phyloP scores from a whole-genome alignment of 2,113 vertebrate genomes.

The Ophthalmolycus amberensis region DNA sequence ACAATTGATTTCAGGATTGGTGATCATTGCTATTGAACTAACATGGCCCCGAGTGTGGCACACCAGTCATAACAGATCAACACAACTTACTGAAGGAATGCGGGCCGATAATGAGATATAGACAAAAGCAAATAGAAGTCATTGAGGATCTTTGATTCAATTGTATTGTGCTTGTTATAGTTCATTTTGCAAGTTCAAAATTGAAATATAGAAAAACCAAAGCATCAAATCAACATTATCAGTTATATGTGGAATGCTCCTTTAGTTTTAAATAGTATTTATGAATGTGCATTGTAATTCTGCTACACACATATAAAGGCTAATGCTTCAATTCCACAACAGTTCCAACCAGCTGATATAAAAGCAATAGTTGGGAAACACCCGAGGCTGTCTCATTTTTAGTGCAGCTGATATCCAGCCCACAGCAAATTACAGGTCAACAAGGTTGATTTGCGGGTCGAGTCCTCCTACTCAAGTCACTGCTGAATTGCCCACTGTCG shows the following conservation, averaged over 20 bases:
- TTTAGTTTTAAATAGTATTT: background rate
- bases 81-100: slow-evolving; percentile 20
- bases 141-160: background rate
- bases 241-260: background rate
- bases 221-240: background rate
- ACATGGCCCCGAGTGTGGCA: slow-evolving; percentile 32
- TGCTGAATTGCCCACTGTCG: slow-evolving; percentile 67
- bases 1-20: slow-evolving; percentile 73
- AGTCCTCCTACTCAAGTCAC: slow-evolving; percentile 72
- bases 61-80: slow-evolving; percentile 36
- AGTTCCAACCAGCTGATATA: background rate
- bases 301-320: background rate
- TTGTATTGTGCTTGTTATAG: background rate
- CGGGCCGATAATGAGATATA: slow-evolving; percentile 48
- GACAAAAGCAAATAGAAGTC: slow-evolving; percentile 23
- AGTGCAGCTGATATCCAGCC: slow-evolving; percentile 64
- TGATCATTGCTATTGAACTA: slow-evolving; percentile 78
- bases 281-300: background rate
- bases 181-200: background rate
- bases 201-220: background rate
- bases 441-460: slow-evolving; percentile 76
- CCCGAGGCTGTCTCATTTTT: slow-evolving; percentile 55
- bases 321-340: background rate
- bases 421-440: slow-evolving; percentile 78
- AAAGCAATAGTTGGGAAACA: slow-evolving; percentile 39